These are phyloP conservation scores for Planococcus citri DNA, from an alignment of 1,140 invertebrate genomes.

Conservation along the genomic window DNA sequence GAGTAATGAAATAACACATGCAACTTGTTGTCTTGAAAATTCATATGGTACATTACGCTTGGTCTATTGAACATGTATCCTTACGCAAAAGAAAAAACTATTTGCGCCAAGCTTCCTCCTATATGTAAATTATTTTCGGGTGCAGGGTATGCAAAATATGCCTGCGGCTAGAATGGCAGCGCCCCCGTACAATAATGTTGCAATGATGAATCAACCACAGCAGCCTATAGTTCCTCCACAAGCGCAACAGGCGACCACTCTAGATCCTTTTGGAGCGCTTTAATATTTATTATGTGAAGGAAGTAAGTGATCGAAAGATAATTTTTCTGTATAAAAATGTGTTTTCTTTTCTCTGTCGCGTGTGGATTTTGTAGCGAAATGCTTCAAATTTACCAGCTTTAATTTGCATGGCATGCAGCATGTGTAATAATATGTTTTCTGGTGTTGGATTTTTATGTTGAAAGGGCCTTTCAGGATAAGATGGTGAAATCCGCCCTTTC, in stretches of 20 bases:
- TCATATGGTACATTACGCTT: neutral
- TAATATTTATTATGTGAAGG: neutral
- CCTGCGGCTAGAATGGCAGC: constrained; percentile 11
- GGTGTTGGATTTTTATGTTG: no score
- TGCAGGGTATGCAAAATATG: constrained; percentile 14
- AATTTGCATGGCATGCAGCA: neutral
- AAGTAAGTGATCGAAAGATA: neutral
- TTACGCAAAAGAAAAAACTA: neutral
- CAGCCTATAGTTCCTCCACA: constrained; percentile 16
- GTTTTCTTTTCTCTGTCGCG: neutral
- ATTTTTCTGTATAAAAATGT: neutral
- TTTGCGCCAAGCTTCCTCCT: neutral
- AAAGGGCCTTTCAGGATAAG: no score
- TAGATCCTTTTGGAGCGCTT: constrained; percentile 13
- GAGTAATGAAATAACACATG: no score
- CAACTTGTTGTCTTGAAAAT: neutral
- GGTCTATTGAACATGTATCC: neutral
- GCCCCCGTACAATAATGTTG: constrained; percentile 5
- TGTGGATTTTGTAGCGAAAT: no score
- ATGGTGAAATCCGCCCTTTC: no score
- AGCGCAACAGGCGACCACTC: constrained; percentile 1
- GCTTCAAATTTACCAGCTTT: neutral
- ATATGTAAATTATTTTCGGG: constrained; percentile 16
- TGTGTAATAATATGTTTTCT: no score
- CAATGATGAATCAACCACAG: constrained; percentile 10